phyloP scores from a whole-genome alignment of 2,113 vertebrate genomes.

The Dipodomys spectabilis region DNA sequence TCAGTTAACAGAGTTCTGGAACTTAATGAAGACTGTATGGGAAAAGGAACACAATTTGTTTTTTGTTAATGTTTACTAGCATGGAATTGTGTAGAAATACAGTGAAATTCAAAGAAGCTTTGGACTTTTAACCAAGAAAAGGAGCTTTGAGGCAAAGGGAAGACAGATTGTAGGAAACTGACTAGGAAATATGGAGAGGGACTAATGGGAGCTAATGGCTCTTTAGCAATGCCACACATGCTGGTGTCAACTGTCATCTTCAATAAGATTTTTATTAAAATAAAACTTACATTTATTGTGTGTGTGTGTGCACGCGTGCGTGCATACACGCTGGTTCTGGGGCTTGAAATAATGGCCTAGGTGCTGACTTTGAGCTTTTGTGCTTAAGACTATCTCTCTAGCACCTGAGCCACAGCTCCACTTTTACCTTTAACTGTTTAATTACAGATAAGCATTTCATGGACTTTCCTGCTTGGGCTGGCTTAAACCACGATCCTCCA shows the following conservation, averaged over 20 bases:
- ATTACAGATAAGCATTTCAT: no score
- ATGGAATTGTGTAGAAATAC: not conserved
- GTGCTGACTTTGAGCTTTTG: no score
- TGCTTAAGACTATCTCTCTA: no score
- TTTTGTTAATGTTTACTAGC: not conserved
- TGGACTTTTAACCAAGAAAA: not conserved
- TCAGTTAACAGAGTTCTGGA: not conserved
- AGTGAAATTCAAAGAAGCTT: not conserved
- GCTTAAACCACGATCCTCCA: no score
- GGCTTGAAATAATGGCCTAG: no score
- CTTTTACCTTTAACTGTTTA: no score
- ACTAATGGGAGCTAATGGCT: not conserved
- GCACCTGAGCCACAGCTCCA: no score
- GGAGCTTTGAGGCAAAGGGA: not conserved
- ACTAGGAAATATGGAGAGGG: not conserved
- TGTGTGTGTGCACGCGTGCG: no score
- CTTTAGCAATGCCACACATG: not conserved
- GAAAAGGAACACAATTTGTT: not conserved
- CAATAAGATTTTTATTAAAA: not conserved
- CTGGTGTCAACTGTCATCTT: not conserved
- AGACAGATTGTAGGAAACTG: not conserved
- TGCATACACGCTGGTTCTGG: no score
- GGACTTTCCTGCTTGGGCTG: no score
- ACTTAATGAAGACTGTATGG: not conserved
- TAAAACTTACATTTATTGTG: not conserved